Base-by-base conservation (phyloP, 2,113 vertebrate species). In the Nematolebias whitei region DNA sequence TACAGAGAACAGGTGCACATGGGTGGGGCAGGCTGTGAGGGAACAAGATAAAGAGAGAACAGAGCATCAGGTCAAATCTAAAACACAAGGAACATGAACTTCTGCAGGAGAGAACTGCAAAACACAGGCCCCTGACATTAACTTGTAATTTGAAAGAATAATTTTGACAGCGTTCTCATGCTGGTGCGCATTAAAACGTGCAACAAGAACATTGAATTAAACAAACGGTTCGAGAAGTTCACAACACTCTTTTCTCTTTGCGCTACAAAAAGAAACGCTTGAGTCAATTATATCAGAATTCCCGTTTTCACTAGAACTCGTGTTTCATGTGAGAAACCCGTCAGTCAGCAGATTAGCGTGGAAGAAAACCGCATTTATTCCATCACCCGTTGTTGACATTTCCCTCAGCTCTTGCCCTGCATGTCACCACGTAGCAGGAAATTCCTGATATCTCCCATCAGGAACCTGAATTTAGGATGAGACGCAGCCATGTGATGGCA, bases 331-430 rank as follows among this genome's bases (percentile, higher is more conserved):
- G 63, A 79, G 84, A 78, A 41, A 73, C 53, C 78, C 85, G 82
- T 76, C 83, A 88, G 64, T 70, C 39, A 51, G 38, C 40, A 82
- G 59, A 68, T 44, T 64, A 63, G 76, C 75, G 3, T n/a, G 14
- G 64, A 54, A 86, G 76, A 87, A 76, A 71, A 70, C 68, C 82
- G 77, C 78, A 80, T 77, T 84, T 65, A 68, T 80, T 74, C 43
- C 69, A 74, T 82, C 79, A 84, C 54, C 65, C 74, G 74, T 86
- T 29, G 63, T 64, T 10, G 44, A 45, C 56, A 58, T 67, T 39
- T 57, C 80, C 67, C 53, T 57, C 49, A 66, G 63, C 32, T n/a
- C 22, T 48, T 67, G 51, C 47, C 50, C 43, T 50, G 16, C 50
- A 63, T 63, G 63, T 65, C 45, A 26, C 56, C 57, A 69, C 48